Evolutionary conservation across 2,113 vertebrate genomes (phyloP).

Genomic region (Sclerurus mexicanus): DNA sequence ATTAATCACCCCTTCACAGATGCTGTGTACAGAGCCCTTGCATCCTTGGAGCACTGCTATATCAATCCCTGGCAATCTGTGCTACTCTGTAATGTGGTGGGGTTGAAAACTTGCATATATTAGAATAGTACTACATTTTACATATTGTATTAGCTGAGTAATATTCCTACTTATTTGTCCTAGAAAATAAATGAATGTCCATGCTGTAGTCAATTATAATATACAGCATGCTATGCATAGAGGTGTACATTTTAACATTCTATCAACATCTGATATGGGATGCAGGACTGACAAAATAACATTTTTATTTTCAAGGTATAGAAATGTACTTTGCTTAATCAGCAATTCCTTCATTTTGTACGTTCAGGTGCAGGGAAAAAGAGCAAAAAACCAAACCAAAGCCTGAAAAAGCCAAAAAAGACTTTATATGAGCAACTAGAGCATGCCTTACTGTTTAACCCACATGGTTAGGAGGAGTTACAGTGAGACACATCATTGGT

Average conservation of each 20-base stretch:
- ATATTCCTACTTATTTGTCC: neutral
- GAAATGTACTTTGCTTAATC: neutral
- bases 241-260: neutral
- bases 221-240: neutral
- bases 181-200: neutral
- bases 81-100: neutral
- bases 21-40: neutral
- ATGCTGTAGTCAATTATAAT: neutral
- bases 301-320: neutral
- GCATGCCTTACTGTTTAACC: neutral
- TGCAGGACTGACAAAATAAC: neutral
- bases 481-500: neutral
- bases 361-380: fast-evolving
- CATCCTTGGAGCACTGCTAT: neutral
- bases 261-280: neutral
- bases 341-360: neutral
- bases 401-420: neutral
- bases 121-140: neutral
- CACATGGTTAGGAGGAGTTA: neutral
- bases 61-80: conserved; percentile 10
- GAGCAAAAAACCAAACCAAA: neutral
- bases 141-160: neutral
- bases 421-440: neutral
- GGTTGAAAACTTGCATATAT: neutral
- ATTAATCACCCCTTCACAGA: neutral